Conservation (phyloP, 2,797 vertebrate genomes). For the Dryobates pubescens region DNA sequence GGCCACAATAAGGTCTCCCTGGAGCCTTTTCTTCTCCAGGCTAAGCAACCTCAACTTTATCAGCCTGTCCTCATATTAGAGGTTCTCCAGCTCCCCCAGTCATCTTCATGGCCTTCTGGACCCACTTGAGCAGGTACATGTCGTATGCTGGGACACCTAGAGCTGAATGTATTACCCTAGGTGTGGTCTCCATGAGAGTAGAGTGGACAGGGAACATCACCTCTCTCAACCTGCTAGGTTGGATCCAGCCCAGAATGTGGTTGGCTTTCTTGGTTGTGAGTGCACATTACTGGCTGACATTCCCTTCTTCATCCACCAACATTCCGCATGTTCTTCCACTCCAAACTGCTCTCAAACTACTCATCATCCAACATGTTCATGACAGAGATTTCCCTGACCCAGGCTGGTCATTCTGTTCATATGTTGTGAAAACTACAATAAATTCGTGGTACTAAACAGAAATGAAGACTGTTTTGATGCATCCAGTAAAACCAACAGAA, state of each 20-base stretch:
- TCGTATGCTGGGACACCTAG: accelerated
- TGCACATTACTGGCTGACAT: too few relatives aligned
- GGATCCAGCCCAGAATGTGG: too few relatives aligned
- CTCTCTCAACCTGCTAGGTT: neutral
- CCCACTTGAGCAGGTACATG: too few relatives aligned
- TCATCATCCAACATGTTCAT: accelerated
- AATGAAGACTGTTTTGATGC: neutral
- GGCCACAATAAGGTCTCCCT: too few relatives aligned
- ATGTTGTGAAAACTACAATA: neutral
- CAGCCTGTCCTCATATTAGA: too few relatives aligned
- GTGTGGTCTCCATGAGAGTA: neutral
- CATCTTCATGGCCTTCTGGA: too few relatives aligned
- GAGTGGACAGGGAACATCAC: neutral
- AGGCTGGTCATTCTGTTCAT: neutral
- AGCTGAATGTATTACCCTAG: neutral
- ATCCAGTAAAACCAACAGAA: neutral
- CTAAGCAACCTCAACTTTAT: too few relatives aligned
- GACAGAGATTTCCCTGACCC: neutral
- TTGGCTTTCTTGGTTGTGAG: too few relatives aligned
- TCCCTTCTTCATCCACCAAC: too few relatives aligned
- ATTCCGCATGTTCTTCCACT: too few relatives aligned
- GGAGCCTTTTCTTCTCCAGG: neutral
- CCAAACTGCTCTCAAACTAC: neutral
- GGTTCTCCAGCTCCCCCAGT: too few relatives aligned
- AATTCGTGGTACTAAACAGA: neutral